Percentiles rank a stretch among this genome's conserved stretches.
Evolutionary conservation across 2,113 vertebrate genomes (phyloP).

Genomic region (Labrus mixtus): DNA sequence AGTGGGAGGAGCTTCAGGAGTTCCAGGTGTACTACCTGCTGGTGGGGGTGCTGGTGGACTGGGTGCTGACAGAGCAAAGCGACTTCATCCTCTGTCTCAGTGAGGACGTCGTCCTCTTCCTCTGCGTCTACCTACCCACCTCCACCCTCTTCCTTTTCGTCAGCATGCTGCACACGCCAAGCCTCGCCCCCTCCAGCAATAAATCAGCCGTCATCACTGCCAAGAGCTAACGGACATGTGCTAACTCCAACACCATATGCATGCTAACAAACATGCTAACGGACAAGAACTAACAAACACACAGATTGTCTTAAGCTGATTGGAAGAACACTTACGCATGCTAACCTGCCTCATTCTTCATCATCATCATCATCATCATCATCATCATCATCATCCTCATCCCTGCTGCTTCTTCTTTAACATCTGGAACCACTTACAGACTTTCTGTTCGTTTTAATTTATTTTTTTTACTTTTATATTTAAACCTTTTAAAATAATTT

Average conservation of each 20-base stretch:
- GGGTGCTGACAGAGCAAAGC: conserved; percentile 88
- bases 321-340: conserved; percentile 1
- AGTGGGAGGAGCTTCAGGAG: conserved; percentile 89
- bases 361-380: conserved; percentile 25
- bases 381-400: conserved; percentile 30
- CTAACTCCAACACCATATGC: neutral
- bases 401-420: neutral
- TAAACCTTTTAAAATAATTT: conserved; percentile 20
- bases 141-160: conserved; percentile 92
- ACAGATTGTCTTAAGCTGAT: too few relatives aligned
- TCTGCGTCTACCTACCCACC: conserved; percentile 94
- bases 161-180: conserved; percentile 88
- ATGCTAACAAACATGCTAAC: neutral
- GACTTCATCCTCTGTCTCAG: conserved; percentile 90
- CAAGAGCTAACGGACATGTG: conserved; percentile 84
- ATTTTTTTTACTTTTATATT: conserved; percentile 55
- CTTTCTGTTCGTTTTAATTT: conserved; percentile 26
- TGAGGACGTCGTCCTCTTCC: conserved; percentile 94
- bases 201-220: conserved; percentile 80
- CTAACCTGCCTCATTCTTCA: conserved; percentile 13
- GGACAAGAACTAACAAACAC: conserved; percentile 5
- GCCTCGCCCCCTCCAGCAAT: conserved; percentile 62
- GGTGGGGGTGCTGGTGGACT: conserved; percentile 94
- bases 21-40: conserved; percentile 95
- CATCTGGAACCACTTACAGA: conserved; percentile 2